Conservation (phyloP, 2,113 vertebrate species). For the Lophotis ruficrista region DNA sequence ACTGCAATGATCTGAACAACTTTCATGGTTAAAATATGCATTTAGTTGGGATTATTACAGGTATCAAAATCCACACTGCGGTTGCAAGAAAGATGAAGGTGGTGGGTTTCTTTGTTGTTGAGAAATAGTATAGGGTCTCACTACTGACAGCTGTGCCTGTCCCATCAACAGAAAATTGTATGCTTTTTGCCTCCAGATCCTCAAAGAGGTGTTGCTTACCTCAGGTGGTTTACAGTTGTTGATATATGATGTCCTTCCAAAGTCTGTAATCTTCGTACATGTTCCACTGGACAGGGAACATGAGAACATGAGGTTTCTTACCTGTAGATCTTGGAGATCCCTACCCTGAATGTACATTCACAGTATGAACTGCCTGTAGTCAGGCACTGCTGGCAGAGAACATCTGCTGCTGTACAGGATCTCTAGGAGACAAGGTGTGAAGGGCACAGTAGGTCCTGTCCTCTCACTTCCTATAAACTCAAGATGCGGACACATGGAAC, state of each 20-base stretch:
- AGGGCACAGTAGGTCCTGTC: neutral
- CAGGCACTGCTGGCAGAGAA: neutral
- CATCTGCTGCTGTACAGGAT: neutral
- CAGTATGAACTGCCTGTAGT: neutral
- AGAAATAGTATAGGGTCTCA: neutral
- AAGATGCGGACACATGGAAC: fast-evolving
- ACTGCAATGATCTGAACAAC: neutral
- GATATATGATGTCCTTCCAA: neutral
- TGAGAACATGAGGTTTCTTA: neutral
- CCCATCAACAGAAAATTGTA: neutral
- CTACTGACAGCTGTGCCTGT: neutral
- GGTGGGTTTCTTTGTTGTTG: neutral
- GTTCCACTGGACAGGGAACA: neutral
- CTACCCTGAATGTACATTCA: neutral
- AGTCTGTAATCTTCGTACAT: fast-evolving
- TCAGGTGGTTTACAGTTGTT: neutral
- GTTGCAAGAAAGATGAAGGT: neutral
- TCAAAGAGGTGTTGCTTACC: neutral
- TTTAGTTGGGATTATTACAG: neutral
- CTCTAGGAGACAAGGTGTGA: neutral
- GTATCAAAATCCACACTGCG: neutral
- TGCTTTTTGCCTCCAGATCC: neutral
- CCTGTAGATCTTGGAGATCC: neutral
- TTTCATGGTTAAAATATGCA: neutral
- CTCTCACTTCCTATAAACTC: neutral